Base-by-base conservation (phyloP, 1,140 invertebrate species). In the Rhagoletis pomonella region DNA sequence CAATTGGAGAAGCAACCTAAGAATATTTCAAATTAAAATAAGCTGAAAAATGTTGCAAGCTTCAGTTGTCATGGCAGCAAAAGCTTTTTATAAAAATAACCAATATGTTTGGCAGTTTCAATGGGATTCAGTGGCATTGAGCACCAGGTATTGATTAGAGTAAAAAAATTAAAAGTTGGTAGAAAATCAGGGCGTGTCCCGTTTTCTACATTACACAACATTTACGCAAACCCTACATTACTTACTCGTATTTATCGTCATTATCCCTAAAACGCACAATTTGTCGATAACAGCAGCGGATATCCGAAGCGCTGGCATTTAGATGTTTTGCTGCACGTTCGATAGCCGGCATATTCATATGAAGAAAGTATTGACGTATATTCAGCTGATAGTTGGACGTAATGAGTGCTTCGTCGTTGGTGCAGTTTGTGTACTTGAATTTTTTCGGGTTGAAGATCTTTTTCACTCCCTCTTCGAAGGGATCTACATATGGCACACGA, bases 401-500 rank as follows among this genome's bases (percentile, higher is more conserved):
- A 94, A 91, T 89, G 73, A 94, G 94, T 4, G 96, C 89, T 2
- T 93, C 90, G 0, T 93, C 92, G 10, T 90, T 91, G 5, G 94
- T 92, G 89, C 96, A 97, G 0, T 91, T 87, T 39, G 9, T 6
- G 14, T 73, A 47, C 17, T 95, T 92, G 60, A 95, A 95, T 59
- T 93, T 92, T 59, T 94, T 92, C 60, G 94, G 94, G 19, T 94
- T 93, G n/a, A 95, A 94, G 84, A 95, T 94, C n/a, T 93, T 92
- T 17, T 92, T 93, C 3, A 96, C 95, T 62, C 95, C 95, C 6
- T 93, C 90, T 89, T 96, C 95, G 88, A 95, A 94, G 0, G 96
- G 96, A 90, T 97, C 94, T 39, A 96, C 92, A 39, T 95, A 94
- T 1, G 95, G 94, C 89, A 97, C 96, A 87, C 94, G 94, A 89